Percentiles rank a stretch among this genome's conserved stretches.
phyloP scores from a whole-genome alignment of 2,113 vertebrate species.

The Lasiurus borealis region DNA sequence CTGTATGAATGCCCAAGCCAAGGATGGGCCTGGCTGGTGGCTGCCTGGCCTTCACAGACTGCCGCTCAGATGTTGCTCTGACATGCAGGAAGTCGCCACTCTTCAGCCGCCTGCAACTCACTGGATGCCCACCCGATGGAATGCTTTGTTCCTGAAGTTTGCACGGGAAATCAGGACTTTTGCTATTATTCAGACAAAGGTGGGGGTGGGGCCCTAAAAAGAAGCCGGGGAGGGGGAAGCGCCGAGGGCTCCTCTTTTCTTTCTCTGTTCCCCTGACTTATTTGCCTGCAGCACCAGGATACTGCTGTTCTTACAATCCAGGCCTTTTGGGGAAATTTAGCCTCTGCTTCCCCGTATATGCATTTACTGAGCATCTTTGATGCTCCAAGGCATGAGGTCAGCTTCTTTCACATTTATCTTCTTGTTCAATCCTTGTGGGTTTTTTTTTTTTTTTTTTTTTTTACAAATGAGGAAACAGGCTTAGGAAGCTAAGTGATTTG shows the following conservation, averaged over 20 bases:
- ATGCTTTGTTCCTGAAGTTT: constrained; percentile 59
- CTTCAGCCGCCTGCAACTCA: constrained; percentile 13
- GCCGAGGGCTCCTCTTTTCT: neutral
- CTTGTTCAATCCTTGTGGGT: neutral
- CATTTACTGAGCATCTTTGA: neutral
- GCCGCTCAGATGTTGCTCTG: constrained; percentile 14
- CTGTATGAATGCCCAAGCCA: constrained; percentile 34
- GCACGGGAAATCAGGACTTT: constrained; percentile 10
- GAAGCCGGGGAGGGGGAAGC: neutral
- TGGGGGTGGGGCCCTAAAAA: neutral
- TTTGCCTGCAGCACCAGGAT: neutral
- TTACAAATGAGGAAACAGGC: neutral
- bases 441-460: neutral
- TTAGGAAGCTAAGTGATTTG: neutral
- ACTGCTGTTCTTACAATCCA: neutral
- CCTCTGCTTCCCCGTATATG: too few relatives aligned
- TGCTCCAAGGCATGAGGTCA: neutral
- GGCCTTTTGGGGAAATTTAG: neutral
- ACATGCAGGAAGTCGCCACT: constrained; percentile 41
- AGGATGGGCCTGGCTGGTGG: neutral
- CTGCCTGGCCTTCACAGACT: neutral
- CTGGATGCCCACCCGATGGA: constrained; percentile 52
- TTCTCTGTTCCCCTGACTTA: neutral
- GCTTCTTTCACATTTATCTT: neutral
- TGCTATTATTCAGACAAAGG: neutral